Evolutionary conservation across 2,797 vertebrate species (phyloP).

Genomic region (Sebastes steindachneri): DNA sequence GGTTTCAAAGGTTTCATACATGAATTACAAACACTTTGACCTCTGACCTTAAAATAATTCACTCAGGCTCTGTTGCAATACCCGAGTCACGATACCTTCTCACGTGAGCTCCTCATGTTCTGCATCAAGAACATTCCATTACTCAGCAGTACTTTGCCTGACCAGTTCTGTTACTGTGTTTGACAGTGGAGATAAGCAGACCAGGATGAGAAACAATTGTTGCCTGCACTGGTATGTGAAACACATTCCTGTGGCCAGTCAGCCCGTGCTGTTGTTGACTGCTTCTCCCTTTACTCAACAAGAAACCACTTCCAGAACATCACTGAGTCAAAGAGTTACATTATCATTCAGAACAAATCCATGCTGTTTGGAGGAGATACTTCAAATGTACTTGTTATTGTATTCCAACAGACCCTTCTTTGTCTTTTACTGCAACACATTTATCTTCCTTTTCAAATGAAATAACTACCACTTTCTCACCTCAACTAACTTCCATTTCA

Average conservation of each 20-base stretch:
- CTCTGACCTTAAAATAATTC: background rate
- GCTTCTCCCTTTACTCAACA: background rate
- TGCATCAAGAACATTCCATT: background rate
- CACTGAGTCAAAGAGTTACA: background rate
- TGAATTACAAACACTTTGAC: background rate
- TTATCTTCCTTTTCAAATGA: background rate
- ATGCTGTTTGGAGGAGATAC: background rate
- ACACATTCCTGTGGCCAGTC: conserved; percentile 22
- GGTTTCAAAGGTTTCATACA: background rate
- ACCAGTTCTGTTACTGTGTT: background rate
- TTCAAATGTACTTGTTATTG: background rate
- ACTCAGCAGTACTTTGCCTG: background rate
- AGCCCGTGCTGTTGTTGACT: background rate
- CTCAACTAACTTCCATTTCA: background rate
- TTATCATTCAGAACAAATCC: background rate
- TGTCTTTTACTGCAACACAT: background rate
- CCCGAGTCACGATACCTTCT: background rate
- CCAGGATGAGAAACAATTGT: background rate
- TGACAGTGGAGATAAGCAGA: conserved; percentile 9
- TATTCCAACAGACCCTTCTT: background rate
- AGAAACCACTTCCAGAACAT: background rate
- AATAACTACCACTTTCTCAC: background rate
- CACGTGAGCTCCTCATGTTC: background rate
- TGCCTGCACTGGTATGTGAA: background rate
- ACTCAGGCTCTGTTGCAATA: background rate